phyloP scores from a whole-genome alignment of 1,140 invertebrate species.

The Phenacoccus solenopsis region DNA sequence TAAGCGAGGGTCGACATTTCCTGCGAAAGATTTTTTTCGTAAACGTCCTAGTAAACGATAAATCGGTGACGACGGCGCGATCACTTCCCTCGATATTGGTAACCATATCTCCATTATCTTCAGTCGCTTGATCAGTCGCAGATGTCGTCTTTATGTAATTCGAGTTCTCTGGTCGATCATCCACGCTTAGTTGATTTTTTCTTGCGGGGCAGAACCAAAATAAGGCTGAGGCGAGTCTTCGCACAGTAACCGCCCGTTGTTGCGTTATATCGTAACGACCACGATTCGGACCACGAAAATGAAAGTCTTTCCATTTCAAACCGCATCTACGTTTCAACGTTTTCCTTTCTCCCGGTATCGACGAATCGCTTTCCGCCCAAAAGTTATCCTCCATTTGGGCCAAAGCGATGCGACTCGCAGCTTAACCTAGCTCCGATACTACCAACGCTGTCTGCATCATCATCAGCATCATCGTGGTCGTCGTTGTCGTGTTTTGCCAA shows the following conservation, averaged over 20 bases:
- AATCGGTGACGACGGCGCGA: not conserved
- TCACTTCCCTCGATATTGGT: not conserved
- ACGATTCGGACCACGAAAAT: not conserved
- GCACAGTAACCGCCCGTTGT: not conserved
- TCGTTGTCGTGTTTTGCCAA: too few species aligned
- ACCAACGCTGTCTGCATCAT: not conserved
- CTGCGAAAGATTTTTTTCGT: not conserved
- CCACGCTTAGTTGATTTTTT: not conserved
- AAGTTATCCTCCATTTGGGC: not conserved
- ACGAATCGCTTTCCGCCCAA: constrained; percentile 1
- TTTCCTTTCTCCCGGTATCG: not conserved
- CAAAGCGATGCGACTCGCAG: not conserved
- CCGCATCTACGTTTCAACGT: not conserved
- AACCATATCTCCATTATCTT: too few species aligned
- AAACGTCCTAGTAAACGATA: not conserved
- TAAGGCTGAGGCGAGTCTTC: not conserved
- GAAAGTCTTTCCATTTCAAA: not conserved
- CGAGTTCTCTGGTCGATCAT: not conserved
- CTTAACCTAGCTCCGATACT: not conserved
- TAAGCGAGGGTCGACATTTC: not conserved
- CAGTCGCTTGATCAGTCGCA: not conserved
- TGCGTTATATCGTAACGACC: not conserved
- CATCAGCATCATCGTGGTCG: not conserved
- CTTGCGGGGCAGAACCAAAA: not conserved
- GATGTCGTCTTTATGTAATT: not conserved